Evolutionary conservation across 2,888 invertebrate species (phyloP).

Genomic region (Lacanobia oleracea): DNA sequence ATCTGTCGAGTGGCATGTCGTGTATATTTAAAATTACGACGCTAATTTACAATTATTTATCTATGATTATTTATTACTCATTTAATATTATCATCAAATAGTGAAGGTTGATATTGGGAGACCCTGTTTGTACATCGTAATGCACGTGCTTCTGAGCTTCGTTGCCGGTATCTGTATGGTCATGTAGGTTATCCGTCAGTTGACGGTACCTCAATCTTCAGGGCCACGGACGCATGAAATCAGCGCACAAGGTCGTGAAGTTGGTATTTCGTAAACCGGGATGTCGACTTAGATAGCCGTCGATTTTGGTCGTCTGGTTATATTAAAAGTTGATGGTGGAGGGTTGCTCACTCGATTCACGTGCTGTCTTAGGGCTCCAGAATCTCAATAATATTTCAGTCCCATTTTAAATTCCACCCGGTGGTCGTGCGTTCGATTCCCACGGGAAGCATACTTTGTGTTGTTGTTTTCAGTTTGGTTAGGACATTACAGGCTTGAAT

Average conservation of each 20-base stretch:
- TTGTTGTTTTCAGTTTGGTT: too few relatives aligned
- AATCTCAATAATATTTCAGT: too few relatives aligned
- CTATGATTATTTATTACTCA: neutral
- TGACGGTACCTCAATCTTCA: neutral
- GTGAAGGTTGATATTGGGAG: neutral
- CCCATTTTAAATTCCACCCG: too few relatives aligned
- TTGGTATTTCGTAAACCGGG: constrained; percentile 7
- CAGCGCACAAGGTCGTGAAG: neutral
- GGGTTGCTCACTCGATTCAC: too few relatives aligned
- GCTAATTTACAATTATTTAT: neutral
- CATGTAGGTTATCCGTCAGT: constrained; percentile 20
- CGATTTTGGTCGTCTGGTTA: neutral
- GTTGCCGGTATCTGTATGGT: constrained; percentile 6
- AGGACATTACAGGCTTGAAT: too few relatives aligned
- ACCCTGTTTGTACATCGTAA: constrained; percentile 2
- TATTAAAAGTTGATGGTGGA: too few relatives aligned
- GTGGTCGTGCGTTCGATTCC: too few relatives aligned
- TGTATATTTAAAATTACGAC: neutral
- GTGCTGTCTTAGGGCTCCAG: too few relatives aligned
- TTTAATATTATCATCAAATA: neutral
- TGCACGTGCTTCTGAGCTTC: neutral
- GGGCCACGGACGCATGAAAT: neutral
- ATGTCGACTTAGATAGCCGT: neutral
- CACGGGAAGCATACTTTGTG: too few relatives aligned
- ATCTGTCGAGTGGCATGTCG: neutral